Evolutionary conservation across 2,888 invertebrate genomes (phyloP).

Genomic region (Temnothorax unifasciatus): DNA sequence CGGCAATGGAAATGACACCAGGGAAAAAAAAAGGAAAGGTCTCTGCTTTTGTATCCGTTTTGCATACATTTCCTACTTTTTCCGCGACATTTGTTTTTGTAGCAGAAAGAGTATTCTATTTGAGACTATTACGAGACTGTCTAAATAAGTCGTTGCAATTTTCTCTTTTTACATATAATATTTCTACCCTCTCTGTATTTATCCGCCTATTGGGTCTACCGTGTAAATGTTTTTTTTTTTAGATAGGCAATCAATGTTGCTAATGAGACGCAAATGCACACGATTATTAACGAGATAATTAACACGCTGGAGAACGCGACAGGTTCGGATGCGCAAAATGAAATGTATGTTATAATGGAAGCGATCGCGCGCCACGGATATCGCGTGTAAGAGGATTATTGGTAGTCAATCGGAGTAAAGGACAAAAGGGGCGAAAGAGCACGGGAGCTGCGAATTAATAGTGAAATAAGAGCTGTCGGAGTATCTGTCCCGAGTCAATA

Average conservation of each 20-base stretch:
- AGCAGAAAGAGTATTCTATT: not conserved
- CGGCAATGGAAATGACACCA: not conserved
- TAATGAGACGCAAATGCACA: not conserved
- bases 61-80: not conserved
- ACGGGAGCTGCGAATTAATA: not conserved
- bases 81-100: not conserved
- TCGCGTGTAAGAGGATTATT: not conserved
- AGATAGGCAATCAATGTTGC: not conserved
- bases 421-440: not conserved
- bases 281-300: constrained; percentile 34
- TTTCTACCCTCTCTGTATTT: not conserved
- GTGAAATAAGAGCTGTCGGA: not conserved
- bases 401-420: not conserved
- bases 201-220: not conserved
- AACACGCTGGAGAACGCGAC: not conserved
- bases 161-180: not conserved
- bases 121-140: not conserved
- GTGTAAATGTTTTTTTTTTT: not conserved
- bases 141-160: not conserved
- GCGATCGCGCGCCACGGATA: not conserved
- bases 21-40: not conserved
- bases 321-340: not conserved
- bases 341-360: not conserved
- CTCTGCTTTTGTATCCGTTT: not conserved
- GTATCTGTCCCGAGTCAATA: not conserved